Evolutionary conservation across 37 sponge, comb jelly and placozoan species (phyloP), one percentile per base, ranked within the genome.

Genomic region (Haliclona indistincta): DNA sequence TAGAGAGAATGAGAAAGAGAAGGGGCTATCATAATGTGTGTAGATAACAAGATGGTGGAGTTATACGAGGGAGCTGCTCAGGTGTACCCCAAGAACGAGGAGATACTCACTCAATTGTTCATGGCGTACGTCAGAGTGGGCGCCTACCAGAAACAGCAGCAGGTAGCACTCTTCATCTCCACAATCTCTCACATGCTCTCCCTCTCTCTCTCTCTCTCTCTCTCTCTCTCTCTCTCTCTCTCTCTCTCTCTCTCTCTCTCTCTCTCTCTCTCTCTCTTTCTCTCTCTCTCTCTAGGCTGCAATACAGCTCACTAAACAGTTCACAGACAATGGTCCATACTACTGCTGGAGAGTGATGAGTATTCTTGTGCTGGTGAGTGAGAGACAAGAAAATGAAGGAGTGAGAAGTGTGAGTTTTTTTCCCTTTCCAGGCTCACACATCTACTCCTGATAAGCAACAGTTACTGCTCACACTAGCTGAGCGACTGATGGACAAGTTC

Each of bases 281-380:
- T 23, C 81, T 53, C 25, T 37, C 29, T 54, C 26, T 0, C 30
- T 62, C 30, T 76, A 93, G 81, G 76, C 66, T 37, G 94, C 94
- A 3, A 73, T 84, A 2, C 63, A 56, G 25, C 74, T 94, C 36
- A 77, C 82, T 65, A 94, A 94, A 77, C 77, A 72, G 1, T 78
- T 80, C 61, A 90, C 94, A 22, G 44, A 75, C 25, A 96, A 86
- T 42, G 91, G 85, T 2, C 88, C 97, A 6, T 93, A 92, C 91
- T 93, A 96, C 85, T 96, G 82, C 73, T 96, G 97, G 97, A 82
- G 87, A 63, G 88, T 96, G 28, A 93, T 96, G 93, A 96, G 97
- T 42, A 81, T 93, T 22, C 65, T 96, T n/a, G 87, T 96, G 94
- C 97, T 93, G 90, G 95, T 94, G 22, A 45, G 45, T 62, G 8